A percentile compares a stretch with the other conserved stretches of the same genome.
phyloP scores from a whole-genome alignment of 2,113 vertebrate species.

The Chloropsis hardwickii region DNA sequence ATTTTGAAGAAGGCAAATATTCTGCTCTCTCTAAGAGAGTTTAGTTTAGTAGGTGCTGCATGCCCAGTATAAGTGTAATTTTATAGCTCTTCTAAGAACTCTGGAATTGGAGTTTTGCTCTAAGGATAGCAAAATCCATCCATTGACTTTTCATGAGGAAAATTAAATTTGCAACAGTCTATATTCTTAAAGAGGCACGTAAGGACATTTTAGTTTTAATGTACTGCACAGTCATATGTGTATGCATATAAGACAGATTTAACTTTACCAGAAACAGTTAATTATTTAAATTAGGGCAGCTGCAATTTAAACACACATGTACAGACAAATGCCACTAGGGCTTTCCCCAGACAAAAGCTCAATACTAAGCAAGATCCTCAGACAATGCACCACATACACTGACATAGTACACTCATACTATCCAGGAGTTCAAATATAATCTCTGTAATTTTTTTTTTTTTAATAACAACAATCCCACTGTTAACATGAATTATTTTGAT shows the following conservation, averaged over 20 bases:
- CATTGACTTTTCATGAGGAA: background rate
- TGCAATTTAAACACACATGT: background rate
- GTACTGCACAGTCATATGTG: background rate
- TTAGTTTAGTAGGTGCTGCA: background rate
- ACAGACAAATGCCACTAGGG: background rate
- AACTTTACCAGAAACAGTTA: background rate
- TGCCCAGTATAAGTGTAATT: background rate
- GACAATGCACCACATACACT: background rate
- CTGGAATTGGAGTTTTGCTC: background rate
- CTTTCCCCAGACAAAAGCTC: background rate
- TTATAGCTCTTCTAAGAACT: background rate
- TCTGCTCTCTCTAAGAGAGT: background rate
- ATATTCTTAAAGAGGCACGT: background rate
- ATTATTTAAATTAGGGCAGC: background rate
- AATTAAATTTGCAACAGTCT: background rate
- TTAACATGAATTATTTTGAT: background rate
- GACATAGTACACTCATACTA: background rate
- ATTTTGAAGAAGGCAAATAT: background rate
- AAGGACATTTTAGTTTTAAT: background rate
- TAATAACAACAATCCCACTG: background rate
- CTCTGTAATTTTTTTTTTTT: background rate
- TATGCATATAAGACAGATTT: background rate
- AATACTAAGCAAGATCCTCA: background rate
- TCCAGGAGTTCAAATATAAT: background rate
- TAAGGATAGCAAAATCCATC: background rate